Percentiles rank a stretch among this genome's conserved stretches.
These are phyloP conservation scores for Danaus melanippus DNA, from an alignment of 1,140 invertebrate species.

Conservation along the genomic window DNA sequence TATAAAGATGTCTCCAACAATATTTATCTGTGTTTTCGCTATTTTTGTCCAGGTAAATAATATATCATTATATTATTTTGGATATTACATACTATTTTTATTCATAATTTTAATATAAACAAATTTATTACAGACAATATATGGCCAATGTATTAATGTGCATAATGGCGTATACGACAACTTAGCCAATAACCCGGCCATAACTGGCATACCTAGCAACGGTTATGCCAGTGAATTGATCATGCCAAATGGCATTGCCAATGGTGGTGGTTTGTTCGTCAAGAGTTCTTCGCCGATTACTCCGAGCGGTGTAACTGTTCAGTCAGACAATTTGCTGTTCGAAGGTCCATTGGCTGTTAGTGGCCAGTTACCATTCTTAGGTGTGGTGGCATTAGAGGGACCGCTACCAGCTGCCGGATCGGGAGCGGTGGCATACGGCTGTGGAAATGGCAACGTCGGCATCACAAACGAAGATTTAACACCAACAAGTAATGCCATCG, in stretches of 20 bases:
- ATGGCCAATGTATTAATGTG: too few species aligned
- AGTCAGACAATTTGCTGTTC: slow-evolving; percentile 25
- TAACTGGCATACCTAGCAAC: too few species aligned
- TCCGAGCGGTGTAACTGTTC: slow-evolving; percentile 23
- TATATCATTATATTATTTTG: too few species aligned
- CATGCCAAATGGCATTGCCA: background rate
- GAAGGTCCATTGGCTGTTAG: slow-evolving; percentile 28
- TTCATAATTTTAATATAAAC: too few species aligned
- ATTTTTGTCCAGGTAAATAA: too few species aligned
- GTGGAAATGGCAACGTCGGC: slow-evolving; percentile 29
- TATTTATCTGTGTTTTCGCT: too few species aligned
- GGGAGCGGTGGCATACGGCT: slow-evolving; percentile 28
- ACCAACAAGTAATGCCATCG: slow-evolving; percentile 5
- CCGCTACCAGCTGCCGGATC: slow-evolving; percentile 25
- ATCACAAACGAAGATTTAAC: slow-evolving; percentile 21
- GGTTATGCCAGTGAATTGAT: too few species aligned
- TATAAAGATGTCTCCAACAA: too few species aligned
- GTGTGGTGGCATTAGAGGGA: slow-evolving; percentile 35
- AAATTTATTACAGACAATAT: too few species aligned
- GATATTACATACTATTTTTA: too few species aligned
- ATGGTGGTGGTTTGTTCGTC: slow-evolving; percentile 19
- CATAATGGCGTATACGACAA: too few species aligned
- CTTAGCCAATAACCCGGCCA: too few species aligned
- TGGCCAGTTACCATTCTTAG: slow-evolving; percentile 39
- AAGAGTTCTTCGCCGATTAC: slow-evolving; percentile 21